Percentiles rank a stretch among this genome's conserved stretches.
phyloP scores from a whole-genome alignment of 2,797 vertebrate species.

The Gymnothorax javanicus region DNA sequence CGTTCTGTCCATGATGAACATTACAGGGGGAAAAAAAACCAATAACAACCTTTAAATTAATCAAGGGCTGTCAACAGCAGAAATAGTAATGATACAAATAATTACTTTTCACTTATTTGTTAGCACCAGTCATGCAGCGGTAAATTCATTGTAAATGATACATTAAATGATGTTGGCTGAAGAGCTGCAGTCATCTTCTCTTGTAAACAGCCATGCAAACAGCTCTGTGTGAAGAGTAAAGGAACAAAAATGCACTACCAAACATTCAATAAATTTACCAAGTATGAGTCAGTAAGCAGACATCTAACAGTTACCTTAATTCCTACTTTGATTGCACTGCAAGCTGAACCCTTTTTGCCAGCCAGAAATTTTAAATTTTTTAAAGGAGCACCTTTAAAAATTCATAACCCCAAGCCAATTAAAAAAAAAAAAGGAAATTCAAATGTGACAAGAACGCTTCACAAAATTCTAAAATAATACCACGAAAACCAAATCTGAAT shows the following conservation, averaged over 20 bases:
- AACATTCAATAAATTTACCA: conserved; percentile 1
- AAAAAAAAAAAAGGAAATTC: neutral
- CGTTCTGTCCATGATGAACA: too few species aligned
- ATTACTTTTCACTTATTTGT: too few species aligned
- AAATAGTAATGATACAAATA: too few species aligned
- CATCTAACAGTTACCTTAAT: neutral
- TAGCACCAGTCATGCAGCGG: too few species aligned
- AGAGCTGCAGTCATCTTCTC: too few species aligned
- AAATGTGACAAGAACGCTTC: neutral
- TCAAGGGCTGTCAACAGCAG: too few species aligned
- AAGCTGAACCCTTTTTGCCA: neutral
- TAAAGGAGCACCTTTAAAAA: neutral
- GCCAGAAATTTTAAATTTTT: neutral
- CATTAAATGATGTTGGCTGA: too few species aligned
- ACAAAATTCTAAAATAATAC: neutral
- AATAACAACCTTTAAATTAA: too few species aligned
- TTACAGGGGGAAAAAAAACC: too few species aligned
- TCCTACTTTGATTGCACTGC: neutral
- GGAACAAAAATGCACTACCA: neutral
- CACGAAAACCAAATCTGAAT: neutral
- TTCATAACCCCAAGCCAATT: neutral
- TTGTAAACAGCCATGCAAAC: neutral
- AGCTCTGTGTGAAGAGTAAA: neutral
- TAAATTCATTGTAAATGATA: too few species aligned
- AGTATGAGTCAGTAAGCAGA: neutral